Percentiles rank a stretch among this genome's conserved stretches.
phyloP scores from a whole-genome alignment of 2,113 vertebrate species.

The Pomatostomus ruficeps region DNA sequence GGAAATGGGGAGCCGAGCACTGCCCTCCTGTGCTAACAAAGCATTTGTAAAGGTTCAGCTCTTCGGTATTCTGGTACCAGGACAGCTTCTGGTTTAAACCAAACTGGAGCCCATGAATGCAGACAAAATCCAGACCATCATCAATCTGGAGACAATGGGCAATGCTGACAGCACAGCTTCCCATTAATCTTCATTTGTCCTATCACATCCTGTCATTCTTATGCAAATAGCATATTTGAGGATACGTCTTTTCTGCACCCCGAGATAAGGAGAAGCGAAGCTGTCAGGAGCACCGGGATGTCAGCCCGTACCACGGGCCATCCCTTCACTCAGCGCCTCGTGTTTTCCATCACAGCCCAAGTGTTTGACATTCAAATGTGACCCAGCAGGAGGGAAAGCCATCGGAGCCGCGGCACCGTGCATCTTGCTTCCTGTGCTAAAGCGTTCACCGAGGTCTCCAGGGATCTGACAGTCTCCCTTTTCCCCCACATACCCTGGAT shows the following conservation, averaged over 20 bases:
- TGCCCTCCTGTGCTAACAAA: not conserved
- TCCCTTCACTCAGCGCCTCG: slow-evolving; percentile 62
- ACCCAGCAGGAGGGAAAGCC: slow-evolving; percentile 62
- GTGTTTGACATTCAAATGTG: slow-evolving; percentile 68
- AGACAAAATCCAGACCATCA: slow-evolving; percentile 65
- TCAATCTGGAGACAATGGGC: slow-evolving; percentile 73
- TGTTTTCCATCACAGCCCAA: slow-evolving; percentile 62
- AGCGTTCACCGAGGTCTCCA: slow-evolving; percentile 28
- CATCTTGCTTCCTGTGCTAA: slow-evolving; percentile 70
- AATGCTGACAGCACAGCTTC: slow-evolving; percentile 67
- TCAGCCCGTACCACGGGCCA: slow-evolving; percentile 19
- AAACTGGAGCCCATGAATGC: not conserved
- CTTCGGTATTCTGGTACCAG: not conserved
- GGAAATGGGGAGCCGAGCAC: not conserved
- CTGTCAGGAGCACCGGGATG: slow-evolving; percentile 54
- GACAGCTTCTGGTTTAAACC: not conserved
- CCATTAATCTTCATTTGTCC: slow-evolving; percentile 83
- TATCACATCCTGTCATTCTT: slow-evolving; percentile 79
- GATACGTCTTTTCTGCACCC: slow-evolving; percentile 62
- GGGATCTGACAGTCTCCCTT: not conserved
- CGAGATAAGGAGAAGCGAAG: slow-evolving; percentile 28
- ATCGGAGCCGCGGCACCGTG: slow-evolving; percentile 70
- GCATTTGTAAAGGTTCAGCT: not conserved
- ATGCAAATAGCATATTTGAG: slow-evolving; percentile 72
- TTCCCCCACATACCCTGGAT: not conserved